A percentile compares a stretch with the other conserved stretches of the same genome.
Conservation (phyloP, 2,113 vertebrate genomes). For the Rynchops niger region DNA sequence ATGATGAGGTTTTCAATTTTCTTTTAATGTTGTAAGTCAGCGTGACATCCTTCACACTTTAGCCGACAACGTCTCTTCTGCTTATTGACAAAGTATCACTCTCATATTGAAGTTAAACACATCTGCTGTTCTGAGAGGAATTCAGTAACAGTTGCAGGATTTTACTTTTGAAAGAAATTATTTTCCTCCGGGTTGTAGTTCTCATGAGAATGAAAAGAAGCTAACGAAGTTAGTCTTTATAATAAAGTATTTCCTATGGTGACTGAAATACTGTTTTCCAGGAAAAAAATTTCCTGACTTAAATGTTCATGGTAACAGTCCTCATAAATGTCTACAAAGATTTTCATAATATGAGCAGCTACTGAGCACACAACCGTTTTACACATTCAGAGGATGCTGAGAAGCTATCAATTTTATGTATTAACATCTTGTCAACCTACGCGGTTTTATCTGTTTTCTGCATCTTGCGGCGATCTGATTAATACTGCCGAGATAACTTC, state of each 20-base stretch:
- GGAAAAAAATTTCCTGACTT: neutral
- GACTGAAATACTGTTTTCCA: neutral
- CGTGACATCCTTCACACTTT: neutral
- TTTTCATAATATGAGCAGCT: neutral
- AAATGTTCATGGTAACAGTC: neutral
- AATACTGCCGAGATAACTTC: constrained; percentile 22
- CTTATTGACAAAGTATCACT: neutral
- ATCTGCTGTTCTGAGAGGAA: neutral
- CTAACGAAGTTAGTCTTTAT: neutral
- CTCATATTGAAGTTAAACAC: neutral
- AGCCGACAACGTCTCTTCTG: neutral
- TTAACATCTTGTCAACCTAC: constrained; percentile 33
- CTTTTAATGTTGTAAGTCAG: neutral
- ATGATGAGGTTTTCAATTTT: neutral
- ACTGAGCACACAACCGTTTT: neutral
- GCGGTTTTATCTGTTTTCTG: neutral
- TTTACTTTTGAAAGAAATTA: neutral
- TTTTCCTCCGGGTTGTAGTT: neutral
- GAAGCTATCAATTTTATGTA: neutral
- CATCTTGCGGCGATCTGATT: neutral
- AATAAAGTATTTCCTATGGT: neutral
- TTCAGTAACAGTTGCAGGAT: neutral
- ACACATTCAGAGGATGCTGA: constrained; percentile 10
- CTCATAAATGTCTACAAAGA: neutral
- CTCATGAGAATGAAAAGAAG: neutral